Base-by-base conservation (phyloP, 2,113 vertebrate species). In the Caracal caracal region DNA sequence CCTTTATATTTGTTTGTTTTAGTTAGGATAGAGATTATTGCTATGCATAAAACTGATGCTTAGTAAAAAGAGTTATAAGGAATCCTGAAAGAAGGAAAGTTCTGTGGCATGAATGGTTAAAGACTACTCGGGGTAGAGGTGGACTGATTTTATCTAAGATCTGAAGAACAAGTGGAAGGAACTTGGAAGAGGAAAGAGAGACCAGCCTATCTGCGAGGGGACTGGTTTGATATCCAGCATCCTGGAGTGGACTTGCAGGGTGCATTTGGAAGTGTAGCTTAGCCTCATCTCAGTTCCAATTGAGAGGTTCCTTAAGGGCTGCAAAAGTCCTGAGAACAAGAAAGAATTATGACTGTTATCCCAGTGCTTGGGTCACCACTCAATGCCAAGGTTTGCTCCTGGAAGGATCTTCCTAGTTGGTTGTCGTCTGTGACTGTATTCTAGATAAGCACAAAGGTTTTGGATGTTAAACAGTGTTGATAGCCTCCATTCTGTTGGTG, bases 1-100 rank as follows among this genome's bases (percentile, higher is more conserved):
- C 30, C 24, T 92, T 93, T 87, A 65, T 61, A 75, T 87, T 13
- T 96, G 22, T 56, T 91, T 71, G 61, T 43, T 89, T 80, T 87
- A 89, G 51, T n/a, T 91, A 86, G 56, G n/a, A 47, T 49, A 73
- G 43, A 78, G 51, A 71, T 81, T 47, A 82, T 82, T 6, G 12
- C 33, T 37, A 70, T 61, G 17, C 7, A 88, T 2, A 90, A 35
- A 33, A 30, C 7, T 24, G 7, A 83, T 75, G 56, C 30, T 93
- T 65, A 66, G 19, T 82, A n/a, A 37, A 89, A 84, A 24, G 15
- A 35, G 17, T 68, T 28, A 61, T 10, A 85, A 82, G 33, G 24
- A 83, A 76, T 97, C 92, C 63, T 87, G 47, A 43, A 86, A 43
- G 71, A 43, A 19, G 13, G 37, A 56, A 61, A 16, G 2, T 43